phyloP scores from a whole-genome alignment of 2,888 invertebrate species.

The Pristionchus exspectatus region DNA sequence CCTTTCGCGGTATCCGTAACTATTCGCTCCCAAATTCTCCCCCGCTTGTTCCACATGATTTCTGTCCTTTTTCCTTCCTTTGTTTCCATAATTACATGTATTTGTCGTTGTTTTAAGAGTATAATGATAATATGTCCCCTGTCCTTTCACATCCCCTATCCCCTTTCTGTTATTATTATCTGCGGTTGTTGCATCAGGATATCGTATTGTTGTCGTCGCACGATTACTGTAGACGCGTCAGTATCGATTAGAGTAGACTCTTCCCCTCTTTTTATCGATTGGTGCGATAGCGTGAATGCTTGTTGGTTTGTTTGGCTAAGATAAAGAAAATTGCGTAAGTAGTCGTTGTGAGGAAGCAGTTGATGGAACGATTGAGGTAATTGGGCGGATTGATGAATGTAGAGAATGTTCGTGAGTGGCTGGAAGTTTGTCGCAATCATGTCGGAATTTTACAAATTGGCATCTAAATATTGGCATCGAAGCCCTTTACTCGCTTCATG shows the following conservation, averaged over 20 bases:
- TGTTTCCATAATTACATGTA: slow-evolving; percentile 11
- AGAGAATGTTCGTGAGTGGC: too few relatives aligned
- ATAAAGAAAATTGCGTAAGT: not conserved
- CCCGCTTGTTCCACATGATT: slow-evolving; percentile 6
- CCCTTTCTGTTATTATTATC: not conserved
- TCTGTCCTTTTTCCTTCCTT: not conserved
- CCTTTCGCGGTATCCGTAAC: not conserved
- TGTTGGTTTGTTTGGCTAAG: slow-evolving; percentile 34
- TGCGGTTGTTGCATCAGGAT: slow-evolving; percentile 25
- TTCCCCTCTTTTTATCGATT: slow-evolving; percentile 24
- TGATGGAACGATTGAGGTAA: too few relatives aligned
- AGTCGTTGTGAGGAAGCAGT: not conserved
- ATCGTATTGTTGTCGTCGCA: not conserved
- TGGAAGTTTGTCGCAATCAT: too few relatives aligned
- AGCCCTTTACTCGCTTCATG: too few relatives aligned
- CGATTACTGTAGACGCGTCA: slow-evolving; percentile 33
- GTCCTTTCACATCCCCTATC: not conserved
- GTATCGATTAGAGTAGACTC: slow-evolving; percentile 24
- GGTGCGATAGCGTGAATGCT: not conserved
- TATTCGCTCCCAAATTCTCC: not conserved
- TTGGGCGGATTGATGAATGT: too few relatives aligned
- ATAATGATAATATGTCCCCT: slow-evolving; percentile 13
- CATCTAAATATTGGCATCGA: too few relatives aligned
- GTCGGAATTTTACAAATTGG: too few relatives aligned
- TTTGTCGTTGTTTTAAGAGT: not conserved